phyloP scores from a whole-genome alignment of 2,113 vertebrate genomes.

The Ailurus styani region DNA sequence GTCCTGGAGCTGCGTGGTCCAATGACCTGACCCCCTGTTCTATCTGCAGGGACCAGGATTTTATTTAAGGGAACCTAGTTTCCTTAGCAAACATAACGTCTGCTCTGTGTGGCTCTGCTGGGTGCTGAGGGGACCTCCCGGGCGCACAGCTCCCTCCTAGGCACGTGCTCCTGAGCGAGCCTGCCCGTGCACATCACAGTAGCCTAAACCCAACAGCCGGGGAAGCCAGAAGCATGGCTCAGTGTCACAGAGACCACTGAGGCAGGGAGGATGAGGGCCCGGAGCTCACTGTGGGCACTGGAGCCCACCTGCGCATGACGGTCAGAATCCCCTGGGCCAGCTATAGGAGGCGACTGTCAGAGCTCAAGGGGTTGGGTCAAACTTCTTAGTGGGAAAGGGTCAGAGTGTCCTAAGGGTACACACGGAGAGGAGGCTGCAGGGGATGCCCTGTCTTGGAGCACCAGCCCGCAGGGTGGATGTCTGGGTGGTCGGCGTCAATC shows the following conservation, averaged over 20 bases:
- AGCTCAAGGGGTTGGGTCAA: not conserved
- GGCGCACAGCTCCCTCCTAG: not conserved
- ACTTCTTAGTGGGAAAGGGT: not conserved
- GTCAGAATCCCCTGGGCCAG: not conserved
- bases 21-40: not conserved
- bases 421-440: constrained; percentile 90
- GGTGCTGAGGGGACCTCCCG: not conserved
- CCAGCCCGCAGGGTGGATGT: constrained; percentile 96
- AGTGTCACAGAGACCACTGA: fast-evolving
- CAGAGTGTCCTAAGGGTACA: constrained; percentile 42
- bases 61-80: not conserved
- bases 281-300: not conserved
- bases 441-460: constrained; percentile 94
- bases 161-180: not conserved
- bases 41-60: not conserved
- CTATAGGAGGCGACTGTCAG: not conserved
- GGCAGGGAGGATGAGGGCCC: not conserved
- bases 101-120: not conserved
- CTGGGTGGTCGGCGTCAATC: constrained; percentile 95
- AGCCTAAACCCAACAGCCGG: constrained; percentile 53
- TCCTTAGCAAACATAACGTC: not conserved
- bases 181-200: not conserved
- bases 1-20: not conserved
- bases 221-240: constrained; percentile 4
- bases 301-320: too few relatives aligned